Percentiles rank a stretch among this genome's conserved stretches.
Evolutionary conservation across 2,113 vertebrate species (phyloP).

Genomic region (Caracal caracal): DNA sequence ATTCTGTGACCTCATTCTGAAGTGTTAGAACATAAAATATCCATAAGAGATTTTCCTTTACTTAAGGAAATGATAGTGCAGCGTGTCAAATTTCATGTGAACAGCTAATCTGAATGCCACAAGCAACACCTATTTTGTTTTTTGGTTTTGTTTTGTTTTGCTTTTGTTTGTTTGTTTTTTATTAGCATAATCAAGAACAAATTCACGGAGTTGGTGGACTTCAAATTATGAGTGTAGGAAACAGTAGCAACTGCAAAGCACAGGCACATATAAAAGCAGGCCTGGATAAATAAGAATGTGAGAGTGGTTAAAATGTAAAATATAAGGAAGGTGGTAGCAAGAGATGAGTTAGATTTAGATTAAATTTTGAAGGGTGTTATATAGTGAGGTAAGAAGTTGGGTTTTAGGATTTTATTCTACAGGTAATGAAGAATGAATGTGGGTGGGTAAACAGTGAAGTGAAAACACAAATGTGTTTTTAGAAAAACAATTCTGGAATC

Average conservation of each 20-base stretch:
- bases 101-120: neutral
- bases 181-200: neutral
- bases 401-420: neutral
- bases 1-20: neutral
- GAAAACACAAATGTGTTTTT: neutral
- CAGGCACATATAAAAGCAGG: neutral
- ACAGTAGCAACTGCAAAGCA: neutral
- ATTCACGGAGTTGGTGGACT: neutral
- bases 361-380: neutral
- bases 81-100: neutral
- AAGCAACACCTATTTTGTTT: neutral
- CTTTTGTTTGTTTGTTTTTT: too few species aligned
- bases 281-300: neutral
- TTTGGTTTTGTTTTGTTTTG: too few species aligned
- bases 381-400: neutral
- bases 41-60: neutral
- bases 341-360: neutral
- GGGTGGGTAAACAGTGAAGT: neutral
- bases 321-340: neutral
- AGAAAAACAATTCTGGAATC: neutral
- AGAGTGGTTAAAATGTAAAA: neutral
- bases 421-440: neutral
- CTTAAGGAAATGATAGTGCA: neutral
- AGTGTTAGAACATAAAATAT: neutral
- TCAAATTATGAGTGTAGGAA: neutral